Evolutionary conservation across 2,888 invertebrate genomes (phyloP).

Genomic region (Drosophila cognata): DNA sequence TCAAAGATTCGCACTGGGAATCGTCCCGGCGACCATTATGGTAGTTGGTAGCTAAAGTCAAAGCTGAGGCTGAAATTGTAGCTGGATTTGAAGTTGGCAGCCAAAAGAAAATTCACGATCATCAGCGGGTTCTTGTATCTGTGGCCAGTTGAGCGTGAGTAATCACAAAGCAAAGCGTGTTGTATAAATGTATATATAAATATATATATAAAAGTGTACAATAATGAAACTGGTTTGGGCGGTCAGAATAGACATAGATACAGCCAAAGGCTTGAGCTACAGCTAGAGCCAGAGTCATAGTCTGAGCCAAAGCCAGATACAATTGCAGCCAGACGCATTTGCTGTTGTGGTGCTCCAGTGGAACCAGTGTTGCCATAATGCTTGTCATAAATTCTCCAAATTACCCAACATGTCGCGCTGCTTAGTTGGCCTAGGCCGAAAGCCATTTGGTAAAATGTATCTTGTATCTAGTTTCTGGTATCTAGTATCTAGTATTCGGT

Average conservation of each 20-base stretch:
- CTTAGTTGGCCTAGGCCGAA: slow-evolving; percentile 44
- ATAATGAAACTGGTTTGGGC: slow-evolving; percentile 78
- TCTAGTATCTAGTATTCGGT: slow-evolving; percentile 13
- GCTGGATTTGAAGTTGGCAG: slow-evolving; percentile 16
- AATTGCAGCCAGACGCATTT: not conserved
- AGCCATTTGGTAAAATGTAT: slow-evolving; percentile 32
- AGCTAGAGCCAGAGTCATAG: slow-evolving; percentile 3
- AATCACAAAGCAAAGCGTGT: slow-evolving; percentile 79
- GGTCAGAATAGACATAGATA: slow-evolving; percentile 55
- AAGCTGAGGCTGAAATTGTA: slow-evolving; percentile 7
- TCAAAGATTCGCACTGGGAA: slow-evolving; percentile 48
- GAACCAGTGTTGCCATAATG: slow-evolving; percentile 77
- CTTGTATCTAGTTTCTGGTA: slow-evolving; percentile 19
- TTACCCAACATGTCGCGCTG: slow-evolving; percentile 74
- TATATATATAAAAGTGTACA: slow-evolving; percentile 42
- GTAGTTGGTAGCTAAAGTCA: slow-evolving; percentile 36
- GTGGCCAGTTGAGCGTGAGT: slow-evolving; percentile 75
- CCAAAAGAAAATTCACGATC: slow-evolving; percentile 68
- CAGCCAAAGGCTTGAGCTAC: slow-evolving; percentile 5
- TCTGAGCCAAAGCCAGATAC: slow-evolving; percentile 24
- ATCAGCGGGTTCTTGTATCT: slow-evolving; percentile 53
- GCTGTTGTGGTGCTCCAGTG: slow-evolving; percentile 25
- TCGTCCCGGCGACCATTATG: slow-evolving; percentile 62
- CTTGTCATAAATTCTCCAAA: slow-evolving; percentile 82
- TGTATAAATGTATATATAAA: slow-evolving; percentile 69